These are phyloP conservation scores for Cheumatopsyche charites DNA, from an alignment of 1,140 invertebrate species.

Conservation along the genomic window DNA sequence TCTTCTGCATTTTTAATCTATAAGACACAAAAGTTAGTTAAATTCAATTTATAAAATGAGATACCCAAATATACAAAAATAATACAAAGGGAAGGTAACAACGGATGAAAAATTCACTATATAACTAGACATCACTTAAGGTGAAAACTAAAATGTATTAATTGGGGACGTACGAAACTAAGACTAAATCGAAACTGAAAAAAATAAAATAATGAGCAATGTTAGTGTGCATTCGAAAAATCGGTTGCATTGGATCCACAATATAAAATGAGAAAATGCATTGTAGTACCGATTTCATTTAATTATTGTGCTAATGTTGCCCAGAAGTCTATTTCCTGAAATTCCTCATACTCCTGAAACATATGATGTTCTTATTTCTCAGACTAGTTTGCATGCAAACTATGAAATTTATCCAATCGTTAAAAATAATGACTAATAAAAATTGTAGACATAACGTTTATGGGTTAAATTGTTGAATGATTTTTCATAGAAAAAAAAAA, in stretches of 20 bases:
- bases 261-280: conserved; percentile 25
- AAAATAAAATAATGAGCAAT: background rate
- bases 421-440: too few relatives aligned
- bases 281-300: conserved; percentile 25
- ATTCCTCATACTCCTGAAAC: conserved; percentile 45
- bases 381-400: background rate
- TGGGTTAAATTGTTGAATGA: background rate
- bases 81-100: background rate
- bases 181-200: background rate
- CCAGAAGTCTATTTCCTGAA: conserved; percentile 46
- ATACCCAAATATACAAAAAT: too few relatives aligned
- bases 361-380: background rate
- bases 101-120: background rate
- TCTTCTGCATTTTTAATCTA: conserved; percentile 45
- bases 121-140: background rate
- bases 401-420: background rate
- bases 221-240: conserved; percentile 29
- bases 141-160: background rate
- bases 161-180: conserved; percentile 23
- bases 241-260: conserved; percentile 32
- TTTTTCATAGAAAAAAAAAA: background rate
- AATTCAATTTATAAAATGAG: background rate
- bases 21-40: conserved; percentile 32
- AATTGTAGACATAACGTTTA: too few relatives aligned
- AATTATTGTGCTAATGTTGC: conserved; percentile 36